phyloP scores from a whole-genome alignment of 23 tunicate genomes.

The Botrylloides violaceus region DNA sequence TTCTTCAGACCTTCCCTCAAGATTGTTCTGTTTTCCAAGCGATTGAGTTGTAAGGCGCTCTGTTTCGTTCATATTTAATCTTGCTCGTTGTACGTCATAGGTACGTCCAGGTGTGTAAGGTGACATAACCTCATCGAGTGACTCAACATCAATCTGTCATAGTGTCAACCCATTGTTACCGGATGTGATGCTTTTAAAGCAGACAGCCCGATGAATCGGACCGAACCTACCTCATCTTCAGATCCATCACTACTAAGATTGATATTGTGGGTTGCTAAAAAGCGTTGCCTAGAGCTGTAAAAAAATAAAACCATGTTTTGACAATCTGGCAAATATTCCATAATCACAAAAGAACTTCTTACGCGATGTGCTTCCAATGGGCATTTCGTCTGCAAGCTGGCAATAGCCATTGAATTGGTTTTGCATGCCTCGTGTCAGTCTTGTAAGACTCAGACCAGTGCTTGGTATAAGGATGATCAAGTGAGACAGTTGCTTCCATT shows the following conservation, averaged over 20 bases:
- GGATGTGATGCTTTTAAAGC: no score
- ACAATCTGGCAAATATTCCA: not conserved
- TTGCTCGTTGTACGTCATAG: conserved; percentile 62
- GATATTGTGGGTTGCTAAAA: not conserved
- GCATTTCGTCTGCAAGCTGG: not conserved
- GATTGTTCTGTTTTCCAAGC: not conserved
- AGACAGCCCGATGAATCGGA: no score
- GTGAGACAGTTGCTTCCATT: conserved; percentile 3
- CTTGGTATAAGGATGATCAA: conserved; percentile 36
- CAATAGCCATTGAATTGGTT: conserved; percentile 24
- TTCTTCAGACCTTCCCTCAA: conserved; percentile 21
- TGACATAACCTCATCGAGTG: conserved; percentile 19
- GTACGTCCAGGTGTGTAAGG: conserved; percentile 28
- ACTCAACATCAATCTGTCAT: conserved; percentile 72
- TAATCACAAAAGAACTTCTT: not conserved
- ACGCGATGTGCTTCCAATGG: not conserved
- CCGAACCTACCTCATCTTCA: conserved; percentile 30
- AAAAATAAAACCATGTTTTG: not conserved
- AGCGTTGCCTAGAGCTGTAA: not conserved
- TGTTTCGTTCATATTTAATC: conserved; percentile 79
- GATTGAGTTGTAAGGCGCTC: conserved; percentile 38
- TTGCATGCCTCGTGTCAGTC: conserved; percentile 27
- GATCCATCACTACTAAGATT: conserved; percentile 21
- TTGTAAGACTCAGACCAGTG: conserved; percentile 43
- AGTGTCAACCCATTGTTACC: no score